Base-by-base conservation (phyloP, 2,797 vertebrate genomes). In the Threskiornis aethiopicus region DNA sequence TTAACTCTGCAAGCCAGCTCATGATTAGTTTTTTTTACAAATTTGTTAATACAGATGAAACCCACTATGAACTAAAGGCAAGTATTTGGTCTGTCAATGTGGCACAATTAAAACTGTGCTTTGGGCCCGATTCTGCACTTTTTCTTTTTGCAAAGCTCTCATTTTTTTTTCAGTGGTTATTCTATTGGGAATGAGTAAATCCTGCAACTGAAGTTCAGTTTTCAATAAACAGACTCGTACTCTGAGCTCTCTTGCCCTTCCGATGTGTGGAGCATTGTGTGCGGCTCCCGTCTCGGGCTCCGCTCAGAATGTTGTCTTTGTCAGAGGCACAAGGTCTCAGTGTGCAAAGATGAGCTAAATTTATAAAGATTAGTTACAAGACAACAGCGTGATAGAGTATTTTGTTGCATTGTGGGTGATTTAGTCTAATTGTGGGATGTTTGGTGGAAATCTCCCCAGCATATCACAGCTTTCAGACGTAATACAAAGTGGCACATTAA, bases 381-480 rank as follows among this genome's bases (percentile, higher is more conserved):
- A 87, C 92, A 92, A 46, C 83, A 78, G 69, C 14, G 47, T 82
- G 64, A 93, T 94, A 85, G 92, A 96, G 52, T 84, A 80, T 83
- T 92, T 89, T 88, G 83, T 80, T 90, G 90, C 86, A 79, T 94
- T 94, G 82, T 95, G 94, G 91, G 71, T 92, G 96, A 97, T 96
- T 93, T 73, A 92, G 84, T 91, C 81, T 91, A 96, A 93, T 96
- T 93, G 78, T 84, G 81, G 77, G 76, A 47, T 1, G 39, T 66
- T 93, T 87, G 83, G 81, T 98, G 95, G 96, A 97, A 94, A 73
- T 75, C 62, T 92, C 96, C 73, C 89, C 88, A 84, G 90, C 89
- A 54, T 72, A 78, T 82, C 89, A 42, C 91, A 52, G 93, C 42
- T 84, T 96, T 97, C 90, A 94, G 52, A 3, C 28, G 29, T 87